Evolutionary conservation across 2,113 vertebrate species (phyloP).

Genomic region (Psittacara wagleri): DNA sequence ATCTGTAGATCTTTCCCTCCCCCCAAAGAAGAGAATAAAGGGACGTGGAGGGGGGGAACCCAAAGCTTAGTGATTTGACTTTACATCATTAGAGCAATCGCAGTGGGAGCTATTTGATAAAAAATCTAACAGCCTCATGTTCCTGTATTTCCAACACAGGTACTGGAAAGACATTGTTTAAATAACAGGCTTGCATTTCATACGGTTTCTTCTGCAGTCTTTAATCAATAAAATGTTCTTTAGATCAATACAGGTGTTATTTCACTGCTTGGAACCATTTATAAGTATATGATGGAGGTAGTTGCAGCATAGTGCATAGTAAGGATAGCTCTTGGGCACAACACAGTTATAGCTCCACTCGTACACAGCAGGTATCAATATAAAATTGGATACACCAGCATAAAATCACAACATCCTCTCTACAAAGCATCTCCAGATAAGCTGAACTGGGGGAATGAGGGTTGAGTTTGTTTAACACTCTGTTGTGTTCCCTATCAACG

Average conservation of each 20-base stretch:
- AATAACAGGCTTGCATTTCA: constrained; percentile 64
- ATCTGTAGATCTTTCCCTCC: neutral
- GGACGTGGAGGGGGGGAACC: neutral
- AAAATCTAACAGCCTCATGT: constrained; percentile 18
- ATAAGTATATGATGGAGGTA: neutral
- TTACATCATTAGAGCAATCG: neutral
- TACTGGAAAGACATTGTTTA: constrained; percentile 56
- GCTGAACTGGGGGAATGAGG: neutral
- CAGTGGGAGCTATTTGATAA: constrained; percentile 5
- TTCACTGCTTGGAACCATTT: constrained; percentile 63
- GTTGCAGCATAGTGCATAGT: neutral
- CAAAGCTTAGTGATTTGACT: neutral
- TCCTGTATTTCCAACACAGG: constrained; percentile 8
- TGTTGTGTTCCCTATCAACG: constrained; percentile 19
- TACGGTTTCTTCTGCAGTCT: constrained; percentile 53
- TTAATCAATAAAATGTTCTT: constrained; percentile 75
- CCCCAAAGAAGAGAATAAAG: neutral
- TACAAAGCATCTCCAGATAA: neutral
- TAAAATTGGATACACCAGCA: constrained; percentile 2
- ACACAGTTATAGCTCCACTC: neutral
- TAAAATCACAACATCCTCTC: constrained; percentile 8
- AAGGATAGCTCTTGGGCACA: neutral
- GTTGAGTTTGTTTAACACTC: neutral
- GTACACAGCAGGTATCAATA: neutral
- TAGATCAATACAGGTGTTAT: constrained; percentile 75